Conservation (phyloP, 2,797 vertebrate species). For the Buphagus erythrorhynchus region DNA sequence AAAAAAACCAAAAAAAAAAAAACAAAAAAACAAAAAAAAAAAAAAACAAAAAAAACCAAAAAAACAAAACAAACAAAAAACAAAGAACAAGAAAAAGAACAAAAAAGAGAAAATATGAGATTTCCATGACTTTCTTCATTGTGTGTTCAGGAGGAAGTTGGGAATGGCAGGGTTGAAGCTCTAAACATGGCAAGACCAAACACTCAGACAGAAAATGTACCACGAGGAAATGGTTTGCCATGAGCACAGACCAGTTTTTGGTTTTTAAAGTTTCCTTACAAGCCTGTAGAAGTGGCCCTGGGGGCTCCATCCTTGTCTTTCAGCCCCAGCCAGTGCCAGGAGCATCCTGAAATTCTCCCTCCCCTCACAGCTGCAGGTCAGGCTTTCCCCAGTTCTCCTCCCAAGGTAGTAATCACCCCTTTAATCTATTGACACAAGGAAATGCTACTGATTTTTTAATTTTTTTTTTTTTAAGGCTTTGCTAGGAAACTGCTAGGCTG, state of each 20-base stretch:
- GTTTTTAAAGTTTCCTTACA: background rate
- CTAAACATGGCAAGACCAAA: background rate
- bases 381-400: background rate
- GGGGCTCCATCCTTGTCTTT: background rate
- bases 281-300: too few relatives aligned
- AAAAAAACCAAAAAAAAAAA: too few relatives aligned
- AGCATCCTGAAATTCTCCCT: background rate
- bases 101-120: background rate
- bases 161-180: background rate
- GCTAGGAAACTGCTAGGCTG: accelerated
- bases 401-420: accelerated
- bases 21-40: too few relatives aligned
- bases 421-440: background rate
- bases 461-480: background rate
- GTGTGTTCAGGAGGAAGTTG: background rate
- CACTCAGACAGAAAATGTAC: background rate
- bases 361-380: accelerated
- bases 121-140: background rate
- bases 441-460: background rate
- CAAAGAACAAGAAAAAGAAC: too few relatives aligned
- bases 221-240: background rate
- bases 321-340: accelerated
- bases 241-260: background rate
- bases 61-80: background rate
- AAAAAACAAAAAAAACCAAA: background rate